Conservation (phyloP, 2,797 vertebrate species). For the Zenarchopterus dispar region DNA sequence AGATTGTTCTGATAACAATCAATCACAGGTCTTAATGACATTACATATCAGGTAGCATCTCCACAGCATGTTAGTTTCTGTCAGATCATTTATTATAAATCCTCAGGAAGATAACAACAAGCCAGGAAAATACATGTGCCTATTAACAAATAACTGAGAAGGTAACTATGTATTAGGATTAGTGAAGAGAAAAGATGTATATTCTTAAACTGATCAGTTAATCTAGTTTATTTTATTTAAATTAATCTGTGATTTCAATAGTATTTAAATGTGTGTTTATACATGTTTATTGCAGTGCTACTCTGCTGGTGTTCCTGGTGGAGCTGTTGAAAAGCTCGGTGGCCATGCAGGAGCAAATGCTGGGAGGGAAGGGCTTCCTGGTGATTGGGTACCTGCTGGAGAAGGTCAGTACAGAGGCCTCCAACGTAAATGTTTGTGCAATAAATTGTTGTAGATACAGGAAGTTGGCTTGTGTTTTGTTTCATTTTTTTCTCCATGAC, state of each 20-base stretch:
- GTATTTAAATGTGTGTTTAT: constrained; percentile 16
- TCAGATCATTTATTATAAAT: constrained; percentile 23
- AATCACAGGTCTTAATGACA: constrained; percentile 18
- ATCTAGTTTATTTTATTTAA: background rate
- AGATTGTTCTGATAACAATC: constrained; percentile 19
- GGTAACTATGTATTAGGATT: background rate
- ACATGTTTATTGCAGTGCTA: constrained; percentile 72
- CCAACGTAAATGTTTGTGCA: background rate
- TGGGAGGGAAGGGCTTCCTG: constrained; percentile 97
- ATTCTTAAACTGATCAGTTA: no score
- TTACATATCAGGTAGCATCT: constrained; percentile 34
- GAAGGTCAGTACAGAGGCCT: constrained; percentile 86
- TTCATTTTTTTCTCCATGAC: no score
- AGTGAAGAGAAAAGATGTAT: background rate
- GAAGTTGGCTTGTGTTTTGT: background rate
- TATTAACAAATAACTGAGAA: constrained; percentile 12
- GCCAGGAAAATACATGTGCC: constrained; percentile 4
- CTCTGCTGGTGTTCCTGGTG: constrained; percentile 94
- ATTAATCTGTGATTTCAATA: constrained; percentile 2
- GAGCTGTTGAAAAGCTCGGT: constrained; percentile 97
- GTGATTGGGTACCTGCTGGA: constrained; percentile 97
- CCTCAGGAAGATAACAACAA: constrained; percentile 9
- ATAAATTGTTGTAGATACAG: background rate
- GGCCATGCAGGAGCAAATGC: constrained; percentile 99
- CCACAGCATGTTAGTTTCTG: constrained; percentile 15